Conservation (phyloP, 1,140 invertebrate species). For the Rhagoletis pomonella region DNA sequence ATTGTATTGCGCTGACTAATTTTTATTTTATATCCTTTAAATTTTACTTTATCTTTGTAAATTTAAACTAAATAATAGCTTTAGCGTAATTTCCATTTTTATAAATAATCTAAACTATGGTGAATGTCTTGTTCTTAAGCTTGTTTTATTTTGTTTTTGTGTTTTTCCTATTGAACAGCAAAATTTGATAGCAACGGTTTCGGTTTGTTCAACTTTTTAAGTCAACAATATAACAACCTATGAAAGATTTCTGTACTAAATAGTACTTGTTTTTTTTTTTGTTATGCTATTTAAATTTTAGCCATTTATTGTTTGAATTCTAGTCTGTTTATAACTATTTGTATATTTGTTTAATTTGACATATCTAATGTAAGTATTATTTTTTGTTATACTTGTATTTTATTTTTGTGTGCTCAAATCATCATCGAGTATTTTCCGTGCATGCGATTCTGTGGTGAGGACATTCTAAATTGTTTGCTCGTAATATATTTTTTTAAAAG, state of each 20-base stretch:
- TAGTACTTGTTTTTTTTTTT: neutral
- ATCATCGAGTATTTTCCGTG: slow-evolving; percentile 26
- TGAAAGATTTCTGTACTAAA: slow-evolving; percentile 24
- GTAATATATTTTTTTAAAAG: too few relatives aligned
- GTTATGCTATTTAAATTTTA: neutral
- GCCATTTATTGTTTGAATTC: neutral
- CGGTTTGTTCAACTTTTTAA: slow-evolving; percentile 52
- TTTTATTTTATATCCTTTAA: slow-evolving; percentile 3
- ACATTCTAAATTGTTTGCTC: neutral
- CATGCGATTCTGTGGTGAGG: neutral
- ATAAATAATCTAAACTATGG: neutral
- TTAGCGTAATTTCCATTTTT: slow-evolving; percentile 3
- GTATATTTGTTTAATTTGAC: slow-evolving; percentile 44
- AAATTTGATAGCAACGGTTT: slow-evolving; percentile 37
- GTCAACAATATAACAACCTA: slow-evolving; percentile 50
- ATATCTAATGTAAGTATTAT: slow-evolving; percentile 60
- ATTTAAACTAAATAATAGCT: slow-evolving; percentile 28
- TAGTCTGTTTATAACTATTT: slow-evolving; percentile 56
- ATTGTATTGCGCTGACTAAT: neutral
- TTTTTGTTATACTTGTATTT: slow-evolving; percentile 61
- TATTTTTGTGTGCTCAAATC: neutral
- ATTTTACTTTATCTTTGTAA: slow-evolving; percentile 5
- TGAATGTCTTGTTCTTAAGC: slow-evolving; percentile 41
- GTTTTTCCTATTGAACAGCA: neutral
- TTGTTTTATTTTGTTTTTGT: slow-evolving; percentile 6